Evolutionary conservation across 1,140 invertebrate genomes (phyloP).

Genomic region (Aethina tumida): DNA sequence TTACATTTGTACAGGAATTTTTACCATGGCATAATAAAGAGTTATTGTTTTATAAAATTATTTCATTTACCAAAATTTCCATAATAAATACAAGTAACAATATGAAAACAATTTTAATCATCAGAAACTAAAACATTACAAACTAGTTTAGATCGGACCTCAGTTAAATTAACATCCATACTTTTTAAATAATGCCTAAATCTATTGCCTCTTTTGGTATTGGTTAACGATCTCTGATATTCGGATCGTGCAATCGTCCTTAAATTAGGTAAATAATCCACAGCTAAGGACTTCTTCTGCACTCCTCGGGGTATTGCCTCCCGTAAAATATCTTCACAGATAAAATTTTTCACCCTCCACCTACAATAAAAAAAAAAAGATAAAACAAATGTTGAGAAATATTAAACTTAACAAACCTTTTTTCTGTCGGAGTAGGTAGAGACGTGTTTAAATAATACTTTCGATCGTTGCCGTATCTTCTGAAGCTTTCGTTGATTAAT

Average conservation of each 20-base stretch:
- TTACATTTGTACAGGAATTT: no score
- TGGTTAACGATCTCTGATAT: conserved; percentile 38
- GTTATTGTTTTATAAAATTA: no score
- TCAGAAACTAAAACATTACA: conserved; percentile 17
- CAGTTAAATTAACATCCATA: conserved; percentile 23
- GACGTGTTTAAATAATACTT: conserved; percentile 16
- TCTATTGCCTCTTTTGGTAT: conserved; percentile 43
- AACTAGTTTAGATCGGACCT: conserved; percentile 18
- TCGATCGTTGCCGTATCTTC: conserved; percentile 12
- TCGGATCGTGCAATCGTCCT: conserved; percentile 47
- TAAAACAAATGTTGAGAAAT: conserved; percentile 1
- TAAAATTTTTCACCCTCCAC: conserved; percentile 22
- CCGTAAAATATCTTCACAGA: conserved; percentile 19
- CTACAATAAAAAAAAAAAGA: conserved; percentile 20
- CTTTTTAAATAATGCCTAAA: conserved; percentile 49
- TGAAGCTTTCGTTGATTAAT: conserved; percentile 18
- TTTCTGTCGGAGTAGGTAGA: conserved; percentile 17
- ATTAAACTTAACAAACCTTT: conserved; percentile 18
- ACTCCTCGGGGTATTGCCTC: conserved; percentile 16
- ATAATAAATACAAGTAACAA: no score
- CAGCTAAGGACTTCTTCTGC: conserved; percentile 16
- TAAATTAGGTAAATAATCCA: conserved; percentile 48
- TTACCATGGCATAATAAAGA: no score
- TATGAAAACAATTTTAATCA: background rate
- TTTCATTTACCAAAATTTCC: no score